Evolutionary conservation across 64 coral and sea anemone species (phyloP).

Genomic region (Pocillopora damicornis): DNA sequence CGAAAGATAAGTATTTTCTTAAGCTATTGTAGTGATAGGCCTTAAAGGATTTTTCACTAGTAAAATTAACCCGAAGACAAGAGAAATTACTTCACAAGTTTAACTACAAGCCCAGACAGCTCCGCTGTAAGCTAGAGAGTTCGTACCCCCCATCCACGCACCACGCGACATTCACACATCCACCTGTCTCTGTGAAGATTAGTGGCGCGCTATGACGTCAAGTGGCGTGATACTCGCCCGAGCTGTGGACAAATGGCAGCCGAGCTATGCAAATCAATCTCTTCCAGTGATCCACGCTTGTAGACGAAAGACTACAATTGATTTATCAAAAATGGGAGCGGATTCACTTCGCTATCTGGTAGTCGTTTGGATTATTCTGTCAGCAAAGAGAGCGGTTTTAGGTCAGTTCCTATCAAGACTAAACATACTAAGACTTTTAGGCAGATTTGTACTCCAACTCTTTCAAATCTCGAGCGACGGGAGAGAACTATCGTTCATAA

Average conservation of each 20-base stretch:
- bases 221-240: conserved; percentile 61
- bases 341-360: neutral
- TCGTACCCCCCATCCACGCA: too few relatives aligned
- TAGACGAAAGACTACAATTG: neutral
- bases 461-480: neutral
- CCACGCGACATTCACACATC: neutral
- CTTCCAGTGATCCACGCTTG: neutral
- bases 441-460: neutral
- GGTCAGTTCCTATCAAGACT: neutral
- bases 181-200: neutral
- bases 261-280: neutral
- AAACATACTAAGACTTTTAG: neutral
- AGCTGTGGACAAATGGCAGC: neutral
- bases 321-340: neutral
- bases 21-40: neutral
- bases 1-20: neutral
- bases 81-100: neutral
- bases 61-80: neutral
- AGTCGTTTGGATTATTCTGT: conserved; percentile 6
- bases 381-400: neutral
- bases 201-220: conserved; percentile 60
- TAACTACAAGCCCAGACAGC: too few relatives aligned
- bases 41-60: neutral
- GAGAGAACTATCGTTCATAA: neutral
- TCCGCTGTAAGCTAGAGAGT: too few relatives aligned